A percentile compares a stretch with the other conserved stretches of the same genome.
These are phyloP conservation scores for Stramonita haemastoma DNA, from an alignment of 2,888 invertebrate genomes.

Conservation along the genomic window DNA sequence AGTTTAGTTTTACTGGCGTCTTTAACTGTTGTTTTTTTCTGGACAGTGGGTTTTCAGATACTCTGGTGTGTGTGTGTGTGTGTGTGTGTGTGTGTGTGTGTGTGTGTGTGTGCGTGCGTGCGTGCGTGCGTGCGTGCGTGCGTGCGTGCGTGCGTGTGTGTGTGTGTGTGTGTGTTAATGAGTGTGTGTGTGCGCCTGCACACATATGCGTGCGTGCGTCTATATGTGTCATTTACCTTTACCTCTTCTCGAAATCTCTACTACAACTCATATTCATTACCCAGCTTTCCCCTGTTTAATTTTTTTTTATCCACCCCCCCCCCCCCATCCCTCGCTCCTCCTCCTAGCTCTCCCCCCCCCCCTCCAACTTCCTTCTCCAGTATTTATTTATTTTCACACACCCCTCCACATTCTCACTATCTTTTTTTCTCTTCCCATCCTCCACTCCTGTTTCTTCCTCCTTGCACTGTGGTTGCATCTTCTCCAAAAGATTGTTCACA, in stretches of 20 bases:
- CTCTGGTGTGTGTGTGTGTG: conserved; percentile 25
- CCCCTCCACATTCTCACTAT: neutral
- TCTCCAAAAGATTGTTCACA: no score
- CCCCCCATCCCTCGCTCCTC: neutral
- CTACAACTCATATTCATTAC: neutral
- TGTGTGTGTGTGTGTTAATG: neutral
- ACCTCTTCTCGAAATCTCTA: neutral
- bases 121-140: conserved; percentile 9
- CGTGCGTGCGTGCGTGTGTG: neutral
- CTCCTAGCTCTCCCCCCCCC: no score
- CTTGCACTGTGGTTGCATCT: no score
- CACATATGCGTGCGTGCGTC: neutral
- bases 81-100: conserved; percentile 15
- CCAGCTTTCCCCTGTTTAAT: neutral
- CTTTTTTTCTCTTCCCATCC: neutral
- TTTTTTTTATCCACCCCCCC: neutral
- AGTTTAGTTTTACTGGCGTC: neutral
- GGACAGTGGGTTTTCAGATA: neutral
- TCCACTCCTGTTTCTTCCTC: neutral
- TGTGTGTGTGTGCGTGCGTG: neutral
- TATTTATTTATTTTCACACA: neutral
- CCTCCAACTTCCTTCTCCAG: neutral
- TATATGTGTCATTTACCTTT: neutral
- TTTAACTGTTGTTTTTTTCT: neutral
- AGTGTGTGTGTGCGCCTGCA: no score